Evolutionary conservation across 2,797 vertebrate species (phyloP).

Genomic region (Takifugu rubripes): DNA sequence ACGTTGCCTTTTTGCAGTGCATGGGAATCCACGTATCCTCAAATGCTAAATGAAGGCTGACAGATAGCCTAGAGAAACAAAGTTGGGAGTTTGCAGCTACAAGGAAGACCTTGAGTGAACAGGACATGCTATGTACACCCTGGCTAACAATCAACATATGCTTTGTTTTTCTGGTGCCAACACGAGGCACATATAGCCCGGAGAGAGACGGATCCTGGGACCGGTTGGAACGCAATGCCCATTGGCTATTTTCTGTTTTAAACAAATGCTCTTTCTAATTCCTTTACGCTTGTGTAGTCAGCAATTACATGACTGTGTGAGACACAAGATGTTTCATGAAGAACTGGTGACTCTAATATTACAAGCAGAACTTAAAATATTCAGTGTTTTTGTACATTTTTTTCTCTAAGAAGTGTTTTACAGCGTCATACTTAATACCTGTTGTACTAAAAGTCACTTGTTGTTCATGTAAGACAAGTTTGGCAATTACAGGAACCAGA

Average conservation of each 20-base stretch:
- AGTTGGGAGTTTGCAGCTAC: constrained; percentile 92
- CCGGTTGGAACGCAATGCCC: constrained; percentile 75
- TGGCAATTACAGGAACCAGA: constrained; percentile 11
- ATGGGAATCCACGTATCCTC: constrained; percentile 88
- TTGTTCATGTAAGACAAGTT: constrained; percentile 27
- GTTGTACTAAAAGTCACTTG: constrained; percentile 21
- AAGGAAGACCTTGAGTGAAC: constrained; percentile 94
- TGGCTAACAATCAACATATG: constrained; percentile 99
- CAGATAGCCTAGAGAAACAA: constrained; percentile 98
- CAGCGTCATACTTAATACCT: constrained; percentile 5
- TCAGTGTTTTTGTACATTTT: not conserved
- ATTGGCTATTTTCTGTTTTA: constrained; percentile 68
- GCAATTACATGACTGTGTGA: constrained; percentile 53
- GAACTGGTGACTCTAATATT: not conserved
- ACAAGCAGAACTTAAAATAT: not conserved
- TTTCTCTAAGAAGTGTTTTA: not conserved
- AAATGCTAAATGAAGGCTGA: constrained; percentile 96
- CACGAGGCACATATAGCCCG: constrained; percentile 83
- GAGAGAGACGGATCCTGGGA: constrained; percentile 79
- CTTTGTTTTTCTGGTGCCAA: constrained; percentile 87
- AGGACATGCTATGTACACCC: constrained; percentile 96
- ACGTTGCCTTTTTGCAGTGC: constrained; percentile 90
- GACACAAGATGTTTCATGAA: constrained; percentile 18
- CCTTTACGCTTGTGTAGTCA: constrained; percentile 62
- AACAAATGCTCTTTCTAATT: constrained; percentile 65